phyloP scores from a whole-genome alignment of 2,797 vertebrate genomes.

The Lateolabrax maculatus region DNA sequence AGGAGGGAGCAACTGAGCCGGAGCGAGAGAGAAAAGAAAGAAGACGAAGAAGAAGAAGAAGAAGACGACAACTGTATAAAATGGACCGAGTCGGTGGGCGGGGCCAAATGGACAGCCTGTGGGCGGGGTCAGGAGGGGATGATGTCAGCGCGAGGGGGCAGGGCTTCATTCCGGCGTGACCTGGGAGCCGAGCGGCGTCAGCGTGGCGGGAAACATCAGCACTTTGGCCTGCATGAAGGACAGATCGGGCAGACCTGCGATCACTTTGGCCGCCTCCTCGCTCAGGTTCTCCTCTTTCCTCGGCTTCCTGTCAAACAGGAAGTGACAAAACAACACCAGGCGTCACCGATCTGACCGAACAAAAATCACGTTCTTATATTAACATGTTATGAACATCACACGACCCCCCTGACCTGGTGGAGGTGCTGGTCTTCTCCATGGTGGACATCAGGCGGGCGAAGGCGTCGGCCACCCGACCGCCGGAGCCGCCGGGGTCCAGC shows the following conservation, averaged over 20 bases:
- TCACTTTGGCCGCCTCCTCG: constrained; percentile 93
- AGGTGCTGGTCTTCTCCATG: constrained; percentile 96
- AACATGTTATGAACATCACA: neutral
- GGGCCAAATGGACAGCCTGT: neutral
- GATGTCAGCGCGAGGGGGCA: neutral
- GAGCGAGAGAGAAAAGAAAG: constrained; percentile 2
- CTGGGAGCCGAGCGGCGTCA: constrained; percentile 89
- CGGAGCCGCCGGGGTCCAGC: constrained; percentile 87
- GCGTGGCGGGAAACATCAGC: constrained; percentile 96
- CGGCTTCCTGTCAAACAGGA: constrained; percentile 86
- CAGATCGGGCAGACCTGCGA: constrained; percentile 92
- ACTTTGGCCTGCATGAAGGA: constrained; percentile 99
- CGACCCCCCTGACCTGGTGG: constrained; percentile 88
- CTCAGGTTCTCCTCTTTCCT: constrained; percentile 95
- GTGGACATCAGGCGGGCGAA: constrained; percentile 98
- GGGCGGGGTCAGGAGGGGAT: neutral
- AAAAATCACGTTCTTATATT: neutral
- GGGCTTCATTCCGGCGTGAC: constrained; percentile 60
- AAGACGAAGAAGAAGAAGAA: neutral
- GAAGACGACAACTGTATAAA: constrained; percentile 22
- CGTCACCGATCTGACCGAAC: neutral
- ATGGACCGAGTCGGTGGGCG: constrained; percentile 9
- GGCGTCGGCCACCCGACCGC: constrained; percentile 91
- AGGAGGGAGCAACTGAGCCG: constrained; percentile 3
- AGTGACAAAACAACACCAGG: neutral